Conservation (phyloP, 2,113 vertebrate species). For the Synodontis membranacea region DNA sequence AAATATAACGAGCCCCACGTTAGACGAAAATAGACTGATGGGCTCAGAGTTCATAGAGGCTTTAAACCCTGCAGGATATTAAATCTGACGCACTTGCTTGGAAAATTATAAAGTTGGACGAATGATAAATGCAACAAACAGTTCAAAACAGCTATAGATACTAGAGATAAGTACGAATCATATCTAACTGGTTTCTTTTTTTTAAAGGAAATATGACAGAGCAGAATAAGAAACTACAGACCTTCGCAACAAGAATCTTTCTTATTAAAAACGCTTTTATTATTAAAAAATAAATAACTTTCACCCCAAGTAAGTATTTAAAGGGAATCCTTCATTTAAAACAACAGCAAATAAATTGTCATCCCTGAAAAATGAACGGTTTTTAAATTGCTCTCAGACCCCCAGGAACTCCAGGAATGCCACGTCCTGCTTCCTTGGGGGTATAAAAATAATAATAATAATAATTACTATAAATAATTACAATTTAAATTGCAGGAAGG, state of each 20-base stretch:
- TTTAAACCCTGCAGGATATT: neutral
- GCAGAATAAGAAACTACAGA: neutral
- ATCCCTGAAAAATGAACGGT: neutral
- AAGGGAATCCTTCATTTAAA: neutral
- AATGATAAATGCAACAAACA: neutral
- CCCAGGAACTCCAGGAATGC: neutral
- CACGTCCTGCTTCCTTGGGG: too few relatives aligned
- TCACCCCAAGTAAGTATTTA: neutral
- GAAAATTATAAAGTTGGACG: neutral
- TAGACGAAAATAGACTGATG: constrained; percentile 2
- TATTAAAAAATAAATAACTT: neutral
- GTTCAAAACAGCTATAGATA: neutral
- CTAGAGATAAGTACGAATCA: neutral
- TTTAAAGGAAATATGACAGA: neutral
- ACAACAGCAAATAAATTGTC: neutral
- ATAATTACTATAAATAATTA: neutral
- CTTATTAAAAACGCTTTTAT: neutral
- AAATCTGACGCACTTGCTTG: neutral
- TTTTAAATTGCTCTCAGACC: neutral
- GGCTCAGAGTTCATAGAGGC: neutral
- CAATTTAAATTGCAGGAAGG: neutral
- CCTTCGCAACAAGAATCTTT: neutral
- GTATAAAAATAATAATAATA: too few relatives aligned
- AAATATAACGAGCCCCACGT: constrained; percentile 11
- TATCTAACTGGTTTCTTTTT: neutral